A percentile compares a stretch with the other conserved stretches of the same genome.
phyloP scores from a whole-genome alignment of 1,140 invertebrate genomes.

The Oscheius sp. region DNA sequence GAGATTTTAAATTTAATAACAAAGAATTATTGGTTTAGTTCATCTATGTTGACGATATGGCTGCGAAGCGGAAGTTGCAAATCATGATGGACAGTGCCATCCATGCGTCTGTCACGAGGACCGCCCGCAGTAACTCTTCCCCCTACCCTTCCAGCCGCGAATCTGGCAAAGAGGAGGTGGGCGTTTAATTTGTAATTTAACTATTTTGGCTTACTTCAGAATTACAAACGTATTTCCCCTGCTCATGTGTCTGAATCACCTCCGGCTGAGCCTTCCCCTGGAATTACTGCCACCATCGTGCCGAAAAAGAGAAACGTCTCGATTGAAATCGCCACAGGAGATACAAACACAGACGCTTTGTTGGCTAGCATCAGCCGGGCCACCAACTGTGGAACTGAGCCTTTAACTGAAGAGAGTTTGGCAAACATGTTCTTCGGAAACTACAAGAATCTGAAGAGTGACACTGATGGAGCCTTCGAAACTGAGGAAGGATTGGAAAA shows the following conservation, averaged over 20 bases:
- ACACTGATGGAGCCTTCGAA: background rate
- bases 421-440: background rate
- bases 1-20: background rate
- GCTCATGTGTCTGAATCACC: background rate
- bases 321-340: background rate
- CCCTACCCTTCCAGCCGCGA: background rate
- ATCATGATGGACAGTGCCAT: constrained; percentile 53
- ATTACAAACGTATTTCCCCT: background rate
- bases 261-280: constrained; percentile 9
- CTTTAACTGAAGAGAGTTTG: background rate
- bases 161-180: background rate
- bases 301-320: background rate
- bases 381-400: background rate
- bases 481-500: background rate
- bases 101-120: constrained; percentile 32
- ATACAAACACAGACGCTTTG: constrained; percentile 17
- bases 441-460: background rate
- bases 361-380: constrained; percentile 19
- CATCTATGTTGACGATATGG: constrained; percentile 53
- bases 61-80: constrained; percentile 53
- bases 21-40: constrained; percentile 43
- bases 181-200: background rate
- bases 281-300: constrained; percentile 7
- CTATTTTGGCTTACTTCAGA: background rate
- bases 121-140: background rate